These are phyloP conservation scores for Chaitophorus viminalis DNA, from an alignment of 2,888 invertebrate genomes.

Conservation along the genomic window DNA sequence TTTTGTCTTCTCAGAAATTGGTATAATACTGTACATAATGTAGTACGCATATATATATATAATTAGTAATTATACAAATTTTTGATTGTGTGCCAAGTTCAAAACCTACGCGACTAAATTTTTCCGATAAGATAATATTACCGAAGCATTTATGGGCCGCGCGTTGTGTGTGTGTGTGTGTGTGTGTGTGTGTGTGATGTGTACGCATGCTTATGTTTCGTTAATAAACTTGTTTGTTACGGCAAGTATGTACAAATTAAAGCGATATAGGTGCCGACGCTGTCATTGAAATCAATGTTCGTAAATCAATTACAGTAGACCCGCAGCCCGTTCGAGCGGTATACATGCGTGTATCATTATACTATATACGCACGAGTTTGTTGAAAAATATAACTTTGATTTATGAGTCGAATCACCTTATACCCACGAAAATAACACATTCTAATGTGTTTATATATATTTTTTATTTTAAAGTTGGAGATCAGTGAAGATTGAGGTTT, in stretches of 20 bases:
- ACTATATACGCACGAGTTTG: neutral
- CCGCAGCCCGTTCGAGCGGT: neutral
- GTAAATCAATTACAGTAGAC: constrained; percentile 21
- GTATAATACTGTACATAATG: neutral
- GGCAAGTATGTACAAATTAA: neutral
- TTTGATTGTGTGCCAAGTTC: neutral
- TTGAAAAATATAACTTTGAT: neutral
- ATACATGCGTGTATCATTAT: neutral
- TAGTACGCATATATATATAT: too few relatives aligned
- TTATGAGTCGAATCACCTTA: neutral
- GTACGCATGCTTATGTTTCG: neutral
- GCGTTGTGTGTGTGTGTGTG: neutral
- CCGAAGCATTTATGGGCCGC: neutral
- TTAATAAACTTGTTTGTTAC: neutral
- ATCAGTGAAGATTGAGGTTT: neutral
- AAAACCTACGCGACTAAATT: neutral
- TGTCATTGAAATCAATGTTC: neutral
- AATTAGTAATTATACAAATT: neutral
- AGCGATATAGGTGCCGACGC: neutral
- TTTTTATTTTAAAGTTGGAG: neutral
- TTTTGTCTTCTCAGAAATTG: neutral
- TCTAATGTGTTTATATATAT: neutral
- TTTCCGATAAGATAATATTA: neutral
- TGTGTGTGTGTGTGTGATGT: neutral
- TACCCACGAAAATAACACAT: neutral